phyloP scores from a whole-genome alignment of 1,140 invertebrate genomes.

The Dufourea novaeangliae region DNA sequence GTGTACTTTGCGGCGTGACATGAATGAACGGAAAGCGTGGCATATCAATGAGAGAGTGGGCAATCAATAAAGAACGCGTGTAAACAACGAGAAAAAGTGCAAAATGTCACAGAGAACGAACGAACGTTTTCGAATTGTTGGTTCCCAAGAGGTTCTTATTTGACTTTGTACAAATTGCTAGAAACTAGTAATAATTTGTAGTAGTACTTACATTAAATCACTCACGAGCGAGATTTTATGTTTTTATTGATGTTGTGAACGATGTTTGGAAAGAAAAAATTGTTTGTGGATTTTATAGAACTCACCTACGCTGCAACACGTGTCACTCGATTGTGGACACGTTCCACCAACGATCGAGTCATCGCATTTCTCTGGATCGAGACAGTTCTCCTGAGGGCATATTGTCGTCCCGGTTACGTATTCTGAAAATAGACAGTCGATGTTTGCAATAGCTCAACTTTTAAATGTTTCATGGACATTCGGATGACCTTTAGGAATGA shows the following conservation, averaged over 20 bases:
- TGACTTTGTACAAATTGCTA: neutral
- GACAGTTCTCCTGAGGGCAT: slow-evolving; percentile 65
- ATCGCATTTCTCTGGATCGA: slow-evolving; percentile 54
- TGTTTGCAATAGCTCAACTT: neutral
- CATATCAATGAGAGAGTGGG: slow-evolving; percentile 1
- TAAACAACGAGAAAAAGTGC: neutral
- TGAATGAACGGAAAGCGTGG: slow-evolving; percentile 38
- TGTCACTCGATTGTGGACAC: slow-evolving; percentile 40
- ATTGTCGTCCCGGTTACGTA: slow-evolving; percentile 11
- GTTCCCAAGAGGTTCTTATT: too few species aligned
- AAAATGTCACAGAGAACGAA: neutral
- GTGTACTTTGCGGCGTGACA: slow-evolving; percentile 25
- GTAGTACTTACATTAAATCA: too few species aligned
- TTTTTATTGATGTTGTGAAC: neutral
- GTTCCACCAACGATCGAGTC: neutral
- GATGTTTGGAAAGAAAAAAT: too few species aligned
- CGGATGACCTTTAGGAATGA: neutral
- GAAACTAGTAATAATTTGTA: too few species aligned
- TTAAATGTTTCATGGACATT: neutral
- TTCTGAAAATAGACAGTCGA: slow-evolving; percentile 40
- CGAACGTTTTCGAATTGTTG: too few species aligned
- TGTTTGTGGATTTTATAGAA: neutral
- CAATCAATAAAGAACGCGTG: slow-evolving; percentile 19
- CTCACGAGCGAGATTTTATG: neutral
- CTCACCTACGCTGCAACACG: slow-evolving; percentile 71